Base-by-base conservation (phyloP, 2,797 vertebrate species). In the Hypotaenidia okinawae region DNA sequence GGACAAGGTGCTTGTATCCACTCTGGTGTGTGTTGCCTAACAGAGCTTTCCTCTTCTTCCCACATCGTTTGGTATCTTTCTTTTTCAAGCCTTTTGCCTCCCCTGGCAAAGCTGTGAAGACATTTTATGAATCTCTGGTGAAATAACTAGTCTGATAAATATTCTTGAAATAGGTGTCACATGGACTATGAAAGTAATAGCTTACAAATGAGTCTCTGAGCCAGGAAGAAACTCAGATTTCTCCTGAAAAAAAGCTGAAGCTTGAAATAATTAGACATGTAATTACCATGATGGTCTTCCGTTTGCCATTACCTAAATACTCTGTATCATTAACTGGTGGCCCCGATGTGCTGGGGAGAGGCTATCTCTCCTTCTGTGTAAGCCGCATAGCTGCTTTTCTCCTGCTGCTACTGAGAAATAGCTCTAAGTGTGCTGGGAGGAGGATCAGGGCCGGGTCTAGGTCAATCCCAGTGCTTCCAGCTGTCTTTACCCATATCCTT, bases 1-100 rank as follows among this genome's bases (percentile, higher is more conserved):
- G 51, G 58, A 28, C 2, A 1, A 6, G 17, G 23, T 62, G 55
- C 5, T 33, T 1, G 0, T 87, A 30, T 33, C 25, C 33, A 37
- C 14, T 49, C n/a, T 2, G 3, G 27, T 35, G 59, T 64, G 17
- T 82, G 61, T 43, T 87, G 51, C 51, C 19, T 17, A 11, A 61
- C n/a, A 39, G 45, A 80, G 33, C 18, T 88, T 88, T 90, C 25
- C 21, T 76, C 33, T 83, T 91, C 32, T 51, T 41, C 43, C 25
- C 13, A 5, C 5, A 19, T 33, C 25, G 59, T 73, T 45, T 83
- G 61, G 16, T 12, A 63, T 63, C 33, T 85, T 61, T 72, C 37
- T 73, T 77, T 90, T 92, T 80, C 61, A 69, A 35, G 21, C 1
- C 1, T 76, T 86, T 86, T 88, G 3, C 41, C 9, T 67, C 22